Evolutionary conservation across 2,888 invertebrate genomes (phyloP), one percentile per base, ranked within the genome.

Genomic region (Hirtodrosophila duncani): DNA sequence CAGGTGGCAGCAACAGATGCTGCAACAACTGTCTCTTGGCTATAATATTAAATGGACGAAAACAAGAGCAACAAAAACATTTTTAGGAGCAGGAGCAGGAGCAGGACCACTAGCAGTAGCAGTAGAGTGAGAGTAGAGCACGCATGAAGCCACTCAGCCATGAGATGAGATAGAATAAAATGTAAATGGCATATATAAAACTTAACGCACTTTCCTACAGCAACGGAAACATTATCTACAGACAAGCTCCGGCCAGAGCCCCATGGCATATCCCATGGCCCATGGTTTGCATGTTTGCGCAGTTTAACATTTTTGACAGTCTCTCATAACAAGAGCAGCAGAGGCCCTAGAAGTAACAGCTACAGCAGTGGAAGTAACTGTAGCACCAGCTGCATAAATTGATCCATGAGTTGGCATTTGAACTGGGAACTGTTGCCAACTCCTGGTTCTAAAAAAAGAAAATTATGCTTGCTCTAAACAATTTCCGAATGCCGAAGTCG

Each of bases 251-350:
- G 8, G 4, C 20, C 46, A 13, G 29, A 36, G 23, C 11, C 41
- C 29, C 5, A 5, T 6, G 7, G 5, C 20, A 14, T 30, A 26
- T 26, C n/a, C 17, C 23, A 56, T 8, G 23, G 11, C 36, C 9
- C 7, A 52, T n/a, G n/a, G 57, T 60, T 67, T 50, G 29, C 53
- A 55, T 58, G 63, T 44, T 79, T 59, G 61, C 53, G 55, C 51
- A 45, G 62, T 58, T 58, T 55, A 57, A 64, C 65, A 78, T 78
- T 78, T 77, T 63, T 55, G 81, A 65, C 61, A 79, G 71, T 58
- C 59, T 59, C 55, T 70, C 46, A 38, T 38, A 44, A 41, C 26
- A 14, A 23, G 29, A 34, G 30, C 41, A 48, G 33, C 26, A 23
- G 36, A 16, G 14, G 34, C 13, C 10, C 27, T 14, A 4, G 13